Evolutionary conservation across 2,113 vertebrate genomes (phyloP), one percentile per base, ranked within the genome.

Genomic region (Apodemus speciosus): DNA sequence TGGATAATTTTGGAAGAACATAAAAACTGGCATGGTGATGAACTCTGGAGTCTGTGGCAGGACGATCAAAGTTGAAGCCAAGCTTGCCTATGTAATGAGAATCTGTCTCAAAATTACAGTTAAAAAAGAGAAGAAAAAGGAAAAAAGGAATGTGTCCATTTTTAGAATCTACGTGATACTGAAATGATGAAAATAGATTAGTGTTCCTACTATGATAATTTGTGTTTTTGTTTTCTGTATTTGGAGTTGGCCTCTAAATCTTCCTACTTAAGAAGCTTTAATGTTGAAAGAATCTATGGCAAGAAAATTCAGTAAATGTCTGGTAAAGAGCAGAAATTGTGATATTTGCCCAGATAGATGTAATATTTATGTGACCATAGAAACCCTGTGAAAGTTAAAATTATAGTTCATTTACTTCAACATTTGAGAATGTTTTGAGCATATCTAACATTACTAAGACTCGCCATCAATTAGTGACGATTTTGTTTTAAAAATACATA

Each of bases 391-490:
- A 86, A 88, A 94, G 15, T 56, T 92, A 87, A 85, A 94, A n/a
- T 58, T 85, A 38, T 90, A 75, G 46, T 94, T 92, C 16, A 79
- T 32, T 86, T 84, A 89, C 25, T 68, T 30, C 43, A 87, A 87
- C 40, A 75, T 93, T 85, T 56, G 38, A 91, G 93, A 93, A 64
- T 81, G 62, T 25, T 49, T 91, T 93, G 94, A 94, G 9, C 15
- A 86, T 69, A 56, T 96, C 92, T 80, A 64, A 62, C 89, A 27
- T 88, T 96, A 38, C 88, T 77, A 93, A 96, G 64, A 95, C n/a
- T 93, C 95, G 27, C 35, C 69, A 60, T 73, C 56, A 96, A 11
- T 92, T 94, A 95, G 93, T 96, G n/a, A 90, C 96, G 96, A 92
- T 58, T n/a, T 84, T 96, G 72, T 92, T 96, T 89, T 90, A 76